Evolutionary conservation across 1,140 invertebrate genomes (phyloP).

Genomic region (Saccostrea echinata): DNA sequence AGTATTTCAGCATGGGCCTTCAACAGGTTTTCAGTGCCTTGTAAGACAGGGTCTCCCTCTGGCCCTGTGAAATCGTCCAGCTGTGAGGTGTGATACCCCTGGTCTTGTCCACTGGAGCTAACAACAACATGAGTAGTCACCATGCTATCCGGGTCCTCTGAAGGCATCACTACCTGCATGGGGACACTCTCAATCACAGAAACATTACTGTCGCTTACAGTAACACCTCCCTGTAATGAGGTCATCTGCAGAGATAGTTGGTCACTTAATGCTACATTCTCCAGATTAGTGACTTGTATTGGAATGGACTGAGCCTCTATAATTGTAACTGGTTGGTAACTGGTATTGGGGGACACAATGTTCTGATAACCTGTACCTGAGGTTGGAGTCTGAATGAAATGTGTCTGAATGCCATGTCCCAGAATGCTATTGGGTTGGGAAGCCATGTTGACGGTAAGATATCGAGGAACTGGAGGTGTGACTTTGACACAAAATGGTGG

Average conservation of each 20-base stretch:
- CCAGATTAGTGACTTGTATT: constrained; percentile 58
- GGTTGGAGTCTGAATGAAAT: constrained; percentile 67
- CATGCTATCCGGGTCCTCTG: constrained; percentile 46
- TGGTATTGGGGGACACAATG: constrained; percentile 51
- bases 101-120: constrained; percentile 54
- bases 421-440: constrained; percentile 55
- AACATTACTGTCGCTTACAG: constrained; percentile 42
- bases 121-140: constrained; percentile 58
- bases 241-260: constrained; percentile 48
- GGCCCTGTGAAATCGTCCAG: constrained; percentile 63
- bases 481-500: constrained; percentile 65
- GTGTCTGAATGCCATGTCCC: constrained; percentile 68
- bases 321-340: constrained; percentile 73
- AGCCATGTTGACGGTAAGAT: constrained; percentile 46
- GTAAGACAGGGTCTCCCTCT: constrained; percentile 67
- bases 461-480: constrained; percentile 50
- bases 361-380: constrained; percentile 50
- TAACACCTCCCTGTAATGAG: constrained; percentile 44
- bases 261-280: constrained; percentile 57
- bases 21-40: constrained; percentile 69
- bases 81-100: constrained; percentile 62
- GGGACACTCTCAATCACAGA: constrained; percentile 58
- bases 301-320: constrained; percentile 70
- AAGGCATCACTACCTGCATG: constrained; percentile 53
- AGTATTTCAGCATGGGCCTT: constrained; percentile 71